Evolutionary conservation across 2,888 invertebrate species (phyloP).

Genomic region (Parascotia fuliginaria): DNA sequence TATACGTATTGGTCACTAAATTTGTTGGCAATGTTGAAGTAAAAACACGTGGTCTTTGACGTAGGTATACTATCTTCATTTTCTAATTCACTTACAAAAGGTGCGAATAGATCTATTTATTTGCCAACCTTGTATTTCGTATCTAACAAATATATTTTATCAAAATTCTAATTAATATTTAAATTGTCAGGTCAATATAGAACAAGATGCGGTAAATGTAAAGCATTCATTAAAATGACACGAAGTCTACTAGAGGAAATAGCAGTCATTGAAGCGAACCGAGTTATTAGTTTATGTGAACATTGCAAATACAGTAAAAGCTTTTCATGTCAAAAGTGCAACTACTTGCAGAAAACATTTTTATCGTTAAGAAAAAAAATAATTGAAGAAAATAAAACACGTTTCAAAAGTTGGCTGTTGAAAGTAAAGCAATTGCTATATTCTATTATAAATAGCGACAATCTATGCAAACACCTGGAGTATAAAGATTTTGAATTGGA

Average conservation of each 20-base stretch:
- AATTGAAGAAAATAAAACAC: conserved; percentile 35
- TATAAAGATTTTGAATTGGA: conserved; percentile 34
- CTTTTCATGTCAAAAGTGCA: too few species aligned
- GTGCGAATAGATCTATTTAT: too few species aligned
- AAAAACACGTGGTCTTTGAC: too few species aligned
- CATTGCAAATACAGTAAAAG: conserved; percentile 48
- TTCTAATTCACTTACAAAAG: too few species aligned
- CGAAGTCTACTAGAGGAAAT: conserved; percentile 54
- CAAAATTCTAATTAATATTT: neutral
- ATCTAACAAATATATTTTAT: neutral
- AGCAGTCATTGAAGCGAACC: conserved; percentile 45
- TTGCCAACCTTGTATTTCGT: too few species aligned
- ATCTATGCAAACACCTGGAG: conserved; percentile 38
- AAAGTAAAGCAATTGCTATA: conserved; percentile 49
- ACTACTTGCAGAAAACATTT: conserved; percentile 46
- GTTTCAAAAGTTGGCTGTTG: conserved; percentile 44
- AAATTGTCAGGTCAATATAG: conserved; percentile 45
- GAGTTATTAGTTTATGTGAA: conserved; percentile 50
- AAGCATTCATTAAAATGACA: conserved; percentile 46
- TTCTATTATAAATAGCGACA: conserved; percentile 38
- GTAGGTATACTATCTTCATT: too few species aligned
- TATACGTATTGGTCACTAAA: too few species aligned
- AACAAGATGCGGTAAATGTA: conserved; percentile 52
- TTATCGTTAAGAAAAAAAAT: conserved; percentile 35
- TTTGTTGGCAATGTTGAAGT: too few species aligned